Conservation (phyloP, 2,888 invertebrate species). For the Ethmia dodecea region DNA sequence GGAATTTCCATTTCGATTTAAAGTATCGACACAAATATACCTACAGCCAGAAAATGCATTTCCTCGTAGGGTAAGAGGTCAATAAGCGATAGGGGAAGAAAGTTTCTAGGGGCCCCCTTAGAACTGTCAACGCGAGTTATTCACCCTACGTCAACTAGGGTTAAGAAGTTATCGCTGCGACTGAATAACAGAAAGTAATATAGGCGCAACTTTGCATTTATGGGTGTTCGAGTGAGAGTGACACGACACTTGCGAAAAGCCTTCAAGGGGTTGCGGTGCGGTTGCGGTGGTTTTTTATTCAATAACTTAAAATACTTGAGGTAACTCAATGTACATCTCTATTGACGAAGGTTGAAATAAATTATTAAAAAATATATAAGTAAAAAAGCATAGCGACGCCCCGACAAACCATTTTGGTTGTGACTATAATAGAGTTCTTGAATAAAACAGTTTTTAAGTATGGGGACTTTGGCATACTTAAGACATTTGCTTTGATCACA, state of each 20-base stretch:
- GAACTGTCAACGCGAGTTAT: conserved; percentile 64
- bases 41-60: conserved; percentile 43
- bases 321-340: too few relatives aligned
- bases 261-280: too few relatives aligned
- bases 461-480: too few relatives aligned
- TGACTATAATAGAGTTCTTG: too few relatives aligned
- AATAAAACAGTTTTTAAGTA: too few relatives aligned
- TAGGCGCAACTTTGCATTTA: conserved; percentile 38
- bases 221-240: conserved; percentile 21
- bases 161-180: conserved; percentile 59
- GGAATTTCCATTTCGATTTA: conserved; percentile 40
- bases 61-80: conserved; percentile 53
- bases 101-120: conserved; percentile 47
- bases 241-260: conserved; percentile 69
- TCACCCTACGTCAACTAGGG: conserved; percentile 64
- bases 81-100: conserved; percentile 54
- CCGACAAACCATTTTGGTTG: too few relatives aligned
- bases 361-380: too few relatives aligned
- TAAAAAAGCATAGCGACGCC: too few relatives aligned
- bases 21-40: not conserved
- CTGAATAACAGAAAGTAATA: conserved; percentile 58
- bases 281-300: too few relatives aligned
- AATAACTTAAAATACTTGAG: too few relatives aligned
- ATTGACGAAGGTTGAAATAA: too few relatives aligned
- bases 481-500: too few relatives aligned